Evolutionary conservation across 2,797 vertebrate species (phyloP), one percentile per base, ranked within the genome.

Genomic region (Anguilla anguilla): DNA sequence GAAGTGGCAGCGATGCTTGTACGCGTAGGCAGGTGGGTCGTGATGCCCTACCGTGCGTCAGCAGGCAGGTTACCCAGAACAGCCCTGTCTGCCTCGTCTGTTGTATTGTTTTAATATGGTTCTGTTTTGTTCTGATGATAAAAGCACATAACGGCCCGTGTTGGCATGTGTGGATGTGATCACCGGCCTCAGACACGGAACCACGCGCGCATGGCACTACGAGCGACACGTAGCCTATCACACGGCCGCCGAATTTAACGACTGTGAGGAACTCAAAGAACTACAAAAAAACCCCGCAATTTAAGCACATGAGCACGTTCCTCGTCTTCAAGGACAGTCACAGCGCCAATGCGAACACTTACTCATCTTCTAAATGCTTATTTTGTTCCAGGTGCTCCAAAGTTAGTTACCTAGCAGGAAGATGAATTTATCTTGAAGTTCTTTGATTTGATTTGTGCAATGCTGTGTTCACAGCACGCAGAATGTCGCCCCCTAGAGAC

Each of bases 1-100:
- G 86, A 90, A 83, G 88, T 88, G 85, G 87, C 89, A 91, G 93
- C 90, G 91, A 93, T 94, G 92, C 94, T 95, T 94, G 92, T 93
- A 91, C 87, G 82, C 74, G 87, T 90, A 90, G 91, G 91, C 88
- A 93, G 90, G 92, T 86, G 74, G 83, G 91, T 91, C 90, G 90
- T 92, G 91, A 91, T 92, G 91, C 90, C 89, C 91, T 89, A 67
- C 91, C 39, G 93, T 93, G 93, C 91, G 90, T 91, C 90, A 94
- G 91, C 92, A 92, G 91, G 89, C 88, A 67, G 86, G 74, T 22
- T 39, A 39, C 15, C 1, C 28, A 39, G 15, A 74, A 43, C 11
- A 31, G 74, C 39, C 28, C 74, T 5, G 31, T 31, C 35, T 13
- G 3, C 39, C 74, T 19, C 25, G 74, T 39, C 13, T 6, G 25